Evolutionary conservation across 2,797 vertebrate genomes (phyloP).

Genomic region (Takifugu ocellatus): DNA sequence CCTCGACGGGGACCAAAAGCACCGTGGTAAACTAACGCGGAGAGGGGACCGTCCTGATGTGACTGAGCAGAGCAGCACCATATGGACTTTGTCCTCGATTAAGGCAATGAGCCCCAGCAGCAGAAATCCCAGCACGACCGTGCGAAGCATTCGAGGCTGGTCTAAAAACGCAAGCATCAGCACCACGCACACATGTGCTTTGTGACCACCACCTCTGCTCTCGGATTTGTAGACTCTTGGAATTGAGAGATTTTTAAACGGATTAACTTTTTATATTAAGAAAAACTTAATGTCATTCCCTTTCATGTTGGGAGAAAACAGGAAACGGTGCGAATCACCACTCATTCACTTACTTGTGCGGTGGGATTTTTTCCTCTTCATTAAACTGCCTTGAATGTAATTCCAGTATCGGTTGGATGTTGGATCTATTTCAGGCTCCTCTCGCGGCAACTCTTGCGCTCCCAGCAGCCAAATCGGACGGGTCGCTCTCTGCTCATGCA

Average conservation of each 20-base stretch:
- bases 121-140: conserved; percentile 58
- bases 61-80: conserved; percentile 52
- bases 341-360: conserved; percentile 58
- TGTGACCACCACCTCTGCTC: no score
- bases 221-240: no score
- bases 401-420: conserved; percentile 45
- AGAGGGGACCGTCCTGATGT: conserved; percentile 32
- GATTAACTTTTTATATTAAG: no score
- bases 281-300: no score
- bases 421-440: conserved; percentile 4
- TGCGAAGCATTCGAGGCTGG: conserved; percentile 41
- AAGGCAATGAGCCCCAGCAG: conserved; percentile 62
- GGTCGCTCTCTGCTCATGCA: conserved; percentile 28
- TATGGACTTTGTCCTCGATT: conserved; percentile 64
- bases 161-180: conserved; percentile 44
- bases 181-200: conserved; percentile 39
- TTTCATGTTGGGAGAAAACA: neutral
- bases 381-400: conserved; percentile 62
- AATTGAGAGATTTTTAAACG: no score
- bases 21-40: conserved; percentile 18
- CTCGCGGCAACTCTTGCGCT: conserved; percentile 46
- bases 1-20: conserved; percentile 17
- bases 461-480: conserved; percentile 22
- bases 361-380: conserved; percentile 60
- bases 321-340: neutral